Evolutionary conservation across 2,113 vertebrate species (phyloP).

Genomic region (Dicrurus megarhynchus): DNA sequence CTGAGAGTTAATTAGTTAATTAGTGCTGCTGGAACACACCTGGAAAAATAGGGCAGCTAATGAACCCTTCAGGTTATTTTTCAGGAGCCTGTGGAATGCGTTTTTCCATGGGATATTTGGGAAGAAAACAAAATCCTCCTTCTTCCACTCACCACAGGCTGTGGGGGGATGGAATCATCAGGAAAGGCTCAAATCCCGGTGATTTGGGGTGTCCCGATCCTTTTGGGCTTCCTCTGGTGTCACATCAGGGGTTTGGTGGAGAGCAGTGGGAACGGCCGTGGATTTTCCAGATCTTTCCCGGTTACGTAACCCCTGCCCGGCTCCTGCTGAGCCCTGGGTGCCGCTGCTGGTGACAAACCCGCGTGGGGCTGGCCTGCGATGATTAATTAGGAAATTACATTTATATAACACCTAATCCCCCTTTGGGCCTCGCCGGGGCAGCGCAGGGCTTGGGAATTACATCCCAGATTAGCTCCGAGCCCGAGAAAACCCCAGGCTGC

Average conservation of each 20-base stretch:
- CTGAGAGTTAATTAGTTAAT: slow-evolving; percentile 91
- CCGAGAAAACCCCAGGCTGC: slow-evolving; percentile 26
- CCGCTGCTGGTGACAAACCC: background rate
- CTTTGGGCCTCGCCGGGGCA: slow-evolving; percentile 59
- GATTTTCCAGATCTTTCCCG: background rate
- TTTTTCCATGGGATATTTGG: background rate
- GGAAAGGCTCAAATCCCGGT: rapidly evolving
- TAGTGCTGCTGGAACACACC: slow-evolving; percentile 86
- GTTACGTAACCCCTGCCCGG: background rate
- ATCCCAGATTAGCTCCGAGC: slow-evolving; percentile 73
- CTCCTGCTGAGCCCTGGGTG: background rate
- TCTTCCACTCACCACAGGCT: rapidly evolving
- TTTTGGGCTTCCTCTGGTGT: rapidly evolving
- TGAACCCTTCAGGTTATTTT: slow-evolving; percentile 31
- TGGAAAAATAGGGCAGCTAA: slow-evolving; percentile 82
- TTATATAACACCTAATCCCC: slow-evolving; percentile 79
- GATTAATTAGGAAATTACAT: slow-evolving; percentile 81
- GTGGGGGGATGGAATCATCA: rapidly evolving
- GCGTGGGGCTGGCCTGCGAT: background rate
- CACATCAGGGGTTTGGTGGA: rapidly evolving
- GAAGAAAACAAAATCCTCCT: background rate
- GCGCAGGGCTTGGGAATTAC: slow-evolving; percentile 66
- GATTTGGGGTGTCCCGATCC: background rate
- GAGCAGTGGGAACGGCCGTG: rapidly evolving
- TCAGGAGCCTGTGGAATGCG: slow-evolving; percentile 22